Base-by-base conservation (phyloP, 2,888 invertebrate species). In the Ichneumon xanthorius region DNA sequence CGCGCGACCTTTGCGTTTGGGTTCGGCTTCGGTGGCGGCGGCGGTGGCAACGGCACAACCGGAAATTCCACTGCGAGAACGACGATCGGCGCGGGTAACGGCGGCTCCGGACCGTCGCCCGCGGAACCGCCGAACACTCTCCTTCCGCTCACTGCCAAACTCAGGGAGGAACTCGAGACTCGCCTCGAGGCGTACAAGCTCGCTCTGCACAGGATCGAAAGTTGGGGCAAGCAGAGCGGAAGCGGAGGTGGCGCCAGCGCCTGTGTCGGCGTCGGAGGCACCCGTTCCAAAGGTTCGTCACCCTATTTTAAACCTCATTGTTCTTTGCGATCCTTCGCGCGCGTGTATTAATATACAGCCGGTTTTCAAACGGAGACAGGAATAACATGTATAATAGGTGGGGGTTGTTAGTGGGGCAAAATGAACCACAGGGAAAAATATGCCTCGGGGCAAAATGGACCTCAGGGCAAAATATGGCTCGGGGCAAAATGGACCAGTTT, bases 111-210 rank as follows among this genome's bases (percentile, higher is more conserved):
- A 48, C 45, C 71, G 53, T 73, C 40, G 22, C 82, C 84, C 4
- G 72, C 37, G 7, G 79, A 80, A 72, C 76, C 84, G 61, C 68
- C 91, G 88, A 70, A 93, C 6, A 91, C 91, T 67, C 87, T 97
- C 79, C 96, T 97, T 89, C 97, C 97, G 30, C 95, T 98, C 40
- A 97, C 98, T 92, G 96, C 97, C 86, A 98, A 98, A 11, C 95
- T 98, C 90, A 97, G 97, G 94, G 96, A 96, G 48, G 98, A 98
- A 94, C 96, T 98, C 77, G 97, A 97, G 92, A 95, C 96, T 58
- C 97, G 98, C 86, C 96, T 98, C 55, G 97, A 97, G 79, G 97
- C 97, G 65, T 98, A 98, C 94, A 98, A 98, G 93, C 96, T 96
- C 89, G 98, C 98, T 16, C 94, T 98, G 85, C 97, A 97, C 92